Base-by-base conservation (phyloP, 2,888 invertebrate genomes). In the Strigamia transsilvanica region DNA sequence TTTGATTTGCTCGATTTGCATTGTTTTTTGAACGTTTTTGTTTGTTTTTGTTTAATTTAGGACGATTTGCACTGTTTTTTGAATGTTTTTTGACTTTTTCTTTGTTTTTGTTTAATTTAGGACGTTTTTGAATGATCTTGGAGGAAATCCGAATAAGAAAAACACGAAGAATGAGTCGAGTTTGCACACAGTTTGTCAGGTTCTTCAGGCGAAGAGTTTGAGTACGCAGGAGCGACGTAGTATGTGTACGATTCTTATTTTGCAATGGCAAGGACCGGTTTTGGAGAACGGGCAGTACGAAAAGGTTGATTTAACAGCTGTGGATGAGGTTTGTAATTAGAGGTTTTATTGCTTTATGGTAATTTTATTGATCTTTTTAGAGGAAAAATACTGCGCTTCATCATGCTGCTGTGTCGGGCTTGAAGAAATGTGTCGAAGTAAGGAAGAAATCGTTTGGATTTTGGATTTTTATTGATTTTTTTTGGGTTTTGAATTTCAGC, bases 121-220 rank as follows among this genome's bases (percentile, higher is more conserved):
- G 85, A 91, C 92, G 83, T 92, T 93, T 86, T 88, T 93, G 34
- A 90, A 89, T 86, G 92, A 92, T 84, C 88, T 91, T 82, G 90
- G 91, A 42, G 92, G 92, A 10, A 92, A 93, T 87, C 92, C 92
- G 23, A 93, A 92, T 87, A 92, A 92, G 87, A 90, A 90, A 83
- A 93, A 93, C 87, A 90, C 89, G 21, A 87, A 89, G 78, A 91
- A 92, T 85, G 92, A 92, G 86, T 91, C 91, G 0, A 90, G 91
- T 10, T 87, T 93, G 83, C 92, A 92, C 86, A 89, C 90, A 85
- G 91, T 92, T 42, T 92, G 92, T 85, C 89, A 90, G 83, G 87
- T 90, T 84, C 85, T 87, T 34, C 85, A 84, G 66, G 84, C 85
- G 21, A 86, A 86, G 83, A 85, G 86, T 79, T 90, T 89, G 82